A percentile compares a stretch with the other conserved stretches of the same genome.
These are phyloP conservation scores for Archegozetes longisetosus DNA, from an alignment of 1,140 invertebrate species.

Conservation along the genomic window DNA sequence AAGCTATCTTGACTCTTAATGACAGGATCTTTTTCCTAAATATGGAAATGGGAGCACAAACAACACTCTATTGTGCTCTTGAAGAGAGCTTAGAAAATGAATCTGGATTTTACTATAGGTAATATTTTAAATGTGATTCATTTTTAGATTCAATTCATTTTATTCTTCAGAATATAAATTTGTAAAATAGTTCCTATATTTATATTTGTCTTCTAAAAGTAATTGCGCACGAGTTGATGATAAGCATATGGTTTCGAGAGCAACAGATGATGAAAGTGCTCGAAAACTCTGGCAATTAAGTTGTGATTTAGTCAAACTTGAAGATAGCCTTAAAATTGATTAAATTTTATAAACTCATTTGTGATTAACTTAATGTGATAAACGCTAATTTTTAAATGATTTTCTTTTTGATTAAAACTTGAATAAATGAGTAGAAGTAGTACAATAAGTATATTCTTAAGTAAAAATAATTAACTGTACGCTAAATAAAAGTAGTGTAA, in stretches of 20 bases:
- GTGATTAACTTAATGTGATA: too few species aligned
- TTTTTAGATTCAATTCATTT: background rate
- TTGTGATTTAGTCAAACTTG: background rate
- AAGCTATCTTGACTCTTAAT: slow-evolving; percentile 38
- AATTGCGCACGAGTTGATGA: background rate
- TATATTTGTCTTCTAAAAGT: background rate
- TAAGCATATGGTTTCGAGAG: background rate
- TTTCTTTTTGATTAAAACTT: background rate
- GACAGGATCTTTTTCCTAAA: slow-evolving; percentile 58
- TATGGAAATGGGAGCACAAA: slow-evolving; percentile 52
- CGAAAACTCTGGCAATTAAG: slow-evolving; percentile 43
- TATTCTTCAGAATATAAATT: background rate
- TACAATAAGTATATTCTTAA: too few species aligned
- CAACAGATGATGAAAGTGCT: slow-evolving; percentile 33
- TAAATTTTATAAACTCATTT: too few species aligned
- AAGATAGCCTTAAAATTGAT: background rate
- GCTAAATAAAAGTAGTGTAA: too few species aligned
- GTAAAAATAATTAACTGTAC: too few species aligned
- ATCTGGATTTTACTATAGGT: slow-evolving; percentile 12
- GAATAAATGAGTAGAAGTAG: background rate
- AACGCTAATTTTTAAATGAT: too few species aligned
- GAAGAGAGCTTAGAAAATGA: slow-evolving; percentile 22
- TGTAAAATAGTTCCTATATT: background rate
- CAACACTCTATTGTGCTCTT: slow-evolving; percentile 50
- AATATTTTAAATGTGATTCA: background rate